phyloP scores from a whole-genome alignment of 2,797 vertebrate species.

The Limosa lapponica region DNA sequence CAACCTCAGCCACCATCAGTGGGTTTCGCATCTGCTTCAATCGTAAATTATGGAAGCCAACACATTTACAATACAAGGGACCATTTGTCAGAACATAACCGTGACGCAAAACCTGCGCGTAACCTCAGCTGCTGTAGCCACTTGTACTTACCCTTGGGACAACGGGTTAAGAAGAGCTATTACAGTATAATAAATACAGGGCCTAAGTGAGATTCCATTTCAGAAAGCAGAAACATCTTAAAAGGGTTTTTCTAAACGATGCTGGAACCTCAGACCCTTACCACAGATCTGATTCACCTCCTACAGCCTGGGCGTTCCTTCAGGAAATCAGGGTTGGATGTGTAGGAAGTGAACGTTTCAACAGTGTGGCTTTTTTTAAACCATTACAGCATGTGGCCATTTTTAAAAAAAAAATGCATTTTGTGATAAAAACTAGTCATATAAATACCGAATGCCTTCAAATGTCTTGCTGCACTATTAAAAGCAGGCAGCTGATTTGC shows the following conservation, averaged over 20 bases:
- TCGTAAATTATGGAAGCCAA: not conserved
- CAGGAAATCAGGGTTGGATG: not conserved
- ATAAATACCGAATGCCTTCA: slow-evolving; percentile 21
- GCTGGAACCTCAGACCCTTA: not conserved
- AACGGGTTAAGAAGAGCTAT: not conserved
- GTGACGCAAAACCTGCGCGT: not conserved
- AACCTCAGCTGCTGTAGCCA: not conserved
- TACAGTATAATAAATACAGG: slow-evolving; percentile 13
- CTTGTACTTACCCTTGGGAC: slow-evolving; percentile 1
- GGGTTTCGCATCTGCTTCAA: not conserved
- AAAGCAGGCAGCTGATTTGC: slow-evolving; percentile 19
- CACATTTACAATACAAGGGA: not conserved
- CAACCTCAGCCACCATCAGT: not conserved
- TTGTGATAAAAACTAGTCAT: not conserved
- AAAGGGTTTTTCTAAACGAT: not conserved
- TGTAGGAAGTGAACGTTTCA: not conserved
- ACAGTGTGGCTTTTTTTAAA: not conserved
- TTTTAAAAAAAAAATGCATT: not conserved
- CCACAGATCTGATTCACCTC: not conserved
- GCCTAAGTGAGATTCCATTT: not conserved
- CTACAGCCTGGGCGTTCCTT: not conserved
- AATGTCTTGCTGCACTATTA: slow-evolving; percentile 7
- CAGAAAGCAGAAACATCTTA: not conserved
- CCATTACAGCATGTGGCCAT: not conserved
- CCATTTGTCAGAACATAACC: not conserved